A percentile compares a stretch with the other conserved stretches of the same genome.
These are phyloP conservation scores for Dorcus parallelipipedus DNA, from an alignment of 2,888 invertebrate species.

Conservation along the genomic window DNA sequence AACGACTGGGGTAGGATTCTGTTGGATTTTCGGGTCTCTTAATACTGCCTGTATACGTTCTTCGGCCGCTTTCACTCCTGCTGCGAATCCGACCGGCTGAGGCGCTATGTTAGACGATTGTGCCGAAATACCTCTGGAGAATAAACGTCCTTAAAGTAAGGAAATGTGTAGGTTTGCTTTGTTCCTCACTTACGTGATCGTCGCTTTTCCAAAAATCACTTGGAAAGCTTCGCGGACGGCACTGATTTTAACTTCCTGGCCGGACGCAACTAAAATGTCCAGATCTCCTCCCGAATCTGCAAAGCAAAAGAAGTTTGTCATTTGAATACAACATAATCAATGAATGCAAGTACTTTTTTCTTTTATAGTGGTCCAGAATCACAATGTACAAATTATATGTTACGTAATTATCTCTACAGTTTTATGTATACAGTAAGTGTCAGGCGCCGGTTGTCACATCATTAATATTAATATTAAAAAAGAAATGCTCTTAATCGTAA, in stretches of 20 bases:
- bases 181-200: slow-evolving; percentile 60
- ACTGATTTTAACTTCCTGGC: slow-evolving; percentile 72
- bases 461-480: no score
- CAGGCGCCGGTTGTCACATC: no score
- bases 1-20: slow-evolving; percentile 63
- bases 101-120: slow-evolving; percentile 62
- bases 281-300: slow-evolving; percentile 78
- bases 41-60: slow-evolving; percentile 65
- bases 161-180: neutral
- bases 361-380: no score
- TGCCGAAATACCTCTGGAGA: slow-evolving; percentile 60
- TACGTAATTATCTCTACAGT: no score
- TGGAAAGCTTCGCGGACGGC: slow-evolving; percentile 79
- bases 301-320: slow-evolving; percentile 32
- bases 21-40: slow-evolving; percentile 54
- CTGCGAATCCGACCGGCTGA: slow-evolving; percentile 76
- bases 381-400: no score
- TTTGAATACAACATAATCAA: no score
- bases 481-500: no score
- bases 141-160: neutral
- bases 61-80: slow-evolving; percentile 71
- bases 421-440: no score
- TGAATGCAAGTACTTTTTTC: no score
- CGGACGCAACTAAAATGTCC: slow-evolving; percentile 71
- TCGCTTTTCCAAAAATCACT: slow-evolving; percentile 74